Percentiles rank a stretch among this genome's conserved stretches.
phyloP scores from a whole-genome alignment of 37 sponge, comb jelly and placozoan species.

The Hormiphora californensis region DNA sequence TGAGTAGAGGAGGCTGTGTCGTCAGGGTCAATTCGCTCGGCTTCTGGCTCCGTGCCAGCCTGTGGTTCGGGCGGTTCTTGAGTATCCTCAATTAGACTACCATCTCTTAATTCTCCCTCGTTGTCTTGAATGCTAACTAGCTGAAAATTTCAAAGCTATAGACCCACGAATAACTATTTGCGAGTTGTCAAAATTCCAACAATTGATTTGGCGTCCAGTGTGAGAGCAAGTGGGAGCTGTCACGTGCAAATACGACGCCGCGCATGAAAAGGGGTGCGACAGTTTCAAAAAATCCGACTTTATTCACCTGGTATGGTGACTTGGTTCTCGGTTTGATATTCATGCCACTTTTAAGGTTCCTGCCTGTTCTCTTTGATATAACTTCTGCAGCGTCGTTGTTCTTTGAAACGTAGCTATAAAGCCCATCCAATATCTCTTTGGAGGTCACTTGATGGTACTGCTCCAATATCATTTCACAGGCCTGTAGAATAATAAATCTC shows the following conservation, averaged over 20 bases:
- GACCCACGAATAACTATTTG: too few relatives aligned
- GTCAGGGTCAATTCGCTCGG: background rate
- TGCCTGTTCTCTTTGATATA: conserved; percentile 4
- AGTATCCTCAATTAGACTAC: background rate
- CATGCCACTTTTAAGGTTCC: too few relatives aligned
- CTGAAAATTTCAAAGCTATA: conserved; percentile 22
- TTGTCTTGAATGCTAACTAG: conserved; percentile 46
- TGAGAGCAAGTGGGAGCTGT: too few relatives aligned
- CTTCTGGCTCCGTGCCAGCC: background rate
- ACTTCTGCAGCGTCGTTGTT: background rate
- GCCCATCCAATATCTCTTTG: background rate
- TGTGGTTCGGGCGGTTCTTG: background rate
- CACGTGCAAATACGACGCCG: too few relatives aligned
- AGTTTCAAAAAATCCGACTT: too few relatives aligned
- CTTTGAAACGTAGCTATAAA: background rate
- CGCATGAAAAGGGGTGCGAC: too few relatives aligned
- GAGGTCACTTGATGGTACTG: conserved; percentile 7
- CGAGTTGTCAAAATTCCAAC: too few relatives aligned
- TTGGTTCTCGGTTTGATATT: conserved; percentile 7
- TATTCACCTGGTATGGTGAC: conserved; percentile 13
- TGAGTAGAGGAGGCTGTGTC: background rate
- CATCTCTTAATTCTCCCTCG: conserved; percentile 29
- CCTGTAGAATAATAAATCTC: background rate
- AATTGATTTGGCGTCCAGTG: too few relatives aligned
- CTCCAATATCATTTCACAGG: conserved; percentile 37